Base-by-base conservation (phyloP, 2,888 invertebrate genomes). In the Shargacucullia verbasci region DNA sequence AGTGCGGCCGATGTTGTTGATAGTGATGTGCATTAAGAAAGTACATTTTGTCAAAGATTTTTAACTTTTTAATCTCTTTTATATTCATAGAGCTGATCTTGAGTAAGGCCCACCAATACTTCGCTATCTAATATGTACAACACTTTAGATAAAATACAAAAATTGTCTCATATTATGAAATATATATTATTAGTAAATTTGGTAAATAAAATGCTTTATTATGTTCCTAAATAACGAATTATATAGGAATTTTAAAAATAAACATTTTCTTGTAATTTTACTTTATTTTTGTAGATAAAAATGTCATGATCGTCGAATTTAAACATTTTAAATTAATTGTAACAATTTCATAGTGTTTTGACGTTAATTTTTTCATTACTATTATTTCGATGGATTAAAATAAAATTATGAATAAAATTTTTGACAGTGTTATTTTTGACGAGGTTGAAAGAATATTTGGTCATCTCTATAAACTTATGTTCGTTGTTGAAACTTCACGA, bases 291-390 rank as follows among this genome's bases (percentile, higher is more conserved):
- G 72, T 83, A 82, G 79, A 74, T 77, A 76, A 66, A 66, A 62
- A 44, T 75, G 73, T 69, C 78, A 78, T 64, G 65, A 66, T 60
- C 66, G 50, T 81, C 78, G 85, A 87, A 87, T 87, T 87, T 87
- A 83, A 83, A 82, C 78, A 80, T 81, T 86, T 82, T 76, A 61
- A 79, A 73, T 59, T 75, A 15, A 45, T 47, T 68, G 44, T 43
- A 57, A 68, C 15, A 68, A 54, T 52, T 47, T 31, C 43, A 43
- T 46, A 54, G 25, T 29, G 31, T 70, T 52, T 54, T 68, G 61
- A 76, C 63, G 64, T n/a, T n/a, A n/a, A 29, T 66, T 54, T 45
- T 76, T 39, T 81, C 60, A 59, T 70, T 70, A 70, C 63, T 59
- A 77, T 79, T 74, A 54, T 67, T 80, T 62, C 68, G 76, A 78